phyloP scores from a whole-genome alignment of 1,140 invertebrate genomes.

The Aporrectodea caliginosa region DNA sequence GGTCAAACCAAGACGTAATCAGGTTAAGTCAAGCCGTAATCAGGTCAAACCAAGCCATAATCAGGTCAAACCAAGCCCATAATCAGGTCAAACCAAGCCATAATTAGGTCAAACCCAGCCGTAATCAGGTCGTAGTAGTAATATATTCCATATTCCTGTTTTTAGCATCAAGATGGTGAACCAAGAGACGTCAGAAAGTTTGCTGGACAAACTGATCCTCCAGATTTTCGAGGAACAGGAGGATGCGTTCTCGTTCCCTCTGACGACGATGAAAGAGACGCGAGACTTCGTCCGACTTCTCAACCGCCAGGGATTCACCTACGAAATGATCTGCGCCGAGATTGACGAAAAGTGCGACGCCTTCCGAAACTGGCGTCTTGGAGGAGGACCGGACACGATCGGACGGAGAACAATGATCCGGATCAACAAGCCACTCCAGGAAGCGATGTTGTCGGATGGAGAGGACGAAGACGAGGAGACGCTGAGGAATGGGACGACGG shows the following conservation, averaged over 20 bases:
- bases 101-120: too few relatives aligned
- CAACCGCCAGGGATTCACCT: constrained; percentile 15
- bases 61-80: too few relatives aligned
- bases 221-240: constrained; percentile 31
- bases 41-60: too few relatives aligned
- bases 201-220: constrained; percentile 24
- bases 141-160: too few relatives aligned
- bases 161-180: constrained; percentile 8
- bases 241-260: constrained; percentile 25
- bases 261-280: constrained; percentile 22
- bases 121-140: too few relatives aligned
- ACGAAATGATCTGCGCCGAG: constrained; percentile 14
- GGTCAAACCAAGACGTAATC: too few relatives aligned
- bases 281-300: constrained; percentile 26
- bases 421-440: constrained; percentile 20
- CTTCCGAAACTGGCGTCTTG: constrained; percentile 17
- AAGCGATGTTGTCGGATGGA: constrained; percentile 15
- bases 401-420: not conserved
- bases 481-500: constrained; percentile 22
- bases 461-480: constrained; percentile 36
- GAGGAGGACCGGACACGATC: not conserved
- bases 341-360: constrained; percentile 16
- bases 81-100: too few relatives aligned
- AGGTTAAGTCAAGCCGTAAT: too few relatives aligned
- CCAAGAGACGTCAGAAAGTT: constrained; percentile 1